phyloP scores from a whole-genome alignment of 35 echinoderm and acorn worm genomes.

The Ophiothrix spiculata region DNA sequence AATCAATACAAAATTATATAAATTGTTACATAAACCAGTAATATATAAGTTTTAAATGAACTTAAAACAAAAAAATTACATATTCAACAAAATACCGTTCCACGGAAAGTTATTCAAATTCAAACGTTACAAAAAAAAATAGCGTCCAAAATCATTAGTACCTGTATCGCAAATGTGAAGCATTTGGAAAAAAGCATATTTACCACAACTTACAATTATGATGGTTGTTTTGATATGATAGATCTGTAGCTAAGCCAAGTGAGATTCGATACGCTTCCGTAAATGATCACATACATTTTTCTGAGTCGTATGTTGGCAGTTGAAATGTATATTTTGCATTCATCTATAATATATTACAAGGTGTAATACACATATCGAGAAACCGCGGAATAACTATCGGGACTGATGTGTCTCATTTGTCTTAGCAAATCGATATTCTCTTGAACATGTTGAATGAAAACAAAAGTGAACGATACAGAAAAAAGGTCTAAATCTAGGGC shows the following conservation, averaged over 20 bases:
- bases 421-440: not conserved
- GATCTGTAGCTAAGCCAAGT: not conserved
- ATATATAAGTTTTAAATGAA: no score
- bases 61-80: no score
- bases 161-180: not conserved
- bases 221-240: not conserved
- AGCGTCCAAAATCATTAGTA: no score
- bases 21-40: no score
- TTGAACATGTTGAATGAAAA: constrained; percentile 11
- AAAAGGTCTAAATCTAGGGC: not conserved
- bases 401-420: not conserved
- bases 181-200: not conserved
- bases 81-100: no score
- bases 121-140: no score
- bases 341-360: not conserved
- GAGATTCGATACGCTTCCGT: not conserved
- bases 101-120: no score
- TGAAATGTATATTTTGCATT: not conserved
- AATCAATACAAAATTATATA: no score
- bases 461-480: not conserved
- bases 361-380: not conserved
- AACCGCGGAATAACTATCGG: not conserved
- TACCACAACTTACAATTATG: not conserved
- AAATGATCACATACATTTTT: not conserved
- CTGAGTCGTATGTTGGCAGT: not conserved